A percentile compares a stretch with the other conserved stretches of the same genome.
Conservation (phyloP, 37 sponge, comb jelly and placozoan genomes). For the Chondrilla cf. caribensis region DNA sequence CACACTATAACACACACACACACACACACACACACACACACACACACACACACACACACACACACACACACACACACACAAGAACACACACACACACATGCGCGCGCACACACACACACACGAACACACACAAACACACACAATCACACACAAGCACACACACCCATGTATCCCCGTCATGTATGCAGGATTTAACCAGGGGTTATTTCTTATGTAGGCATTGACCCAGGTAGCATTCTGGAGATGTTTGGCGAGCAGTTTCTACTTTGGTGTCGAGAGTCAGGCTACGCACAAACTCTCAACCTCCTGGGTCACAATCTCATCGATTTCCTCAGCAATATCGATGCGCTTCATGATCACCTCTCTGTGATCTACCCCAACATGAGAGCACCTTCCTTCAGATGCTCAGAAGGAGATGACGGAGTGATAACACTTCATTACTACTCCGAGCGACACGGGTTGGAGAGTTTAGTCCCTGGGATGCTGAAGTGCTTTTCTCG, state of each 20-base stretch:
- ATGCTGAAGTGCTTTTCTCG: conserved; percentile 81
- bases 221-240: conserved; percentile 59
- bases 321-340: conserved; percentile 79
- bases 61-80: too few species aligned
- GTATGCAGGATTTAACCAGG: too few species aligned
- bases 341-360: conserved; percentile 92
- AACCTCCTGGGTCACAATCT: conserved; percentile 70
- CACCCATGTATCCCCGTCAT: too few species aligned
- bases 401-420: conserved; percentile 61
- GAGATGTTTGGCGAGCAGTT: conserved; percentile 94
- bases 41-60: too few species aligned
- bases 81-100: too few species aligned
- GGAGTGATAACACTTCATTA: conserved; percentile 70
- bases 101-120: too few species aligned
- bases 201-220: too few species aligned
- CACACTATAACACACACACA: too few species aligned
- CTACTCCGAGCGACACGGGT: conserved; percentile 62
- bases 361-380: conserved; percentile 83
- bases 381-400: conserved; percentile 88
- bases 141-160: too few species aligned
- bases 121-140: too few species aligned
- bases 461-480: conserved; percentile 80
- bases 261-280: conserved; percentile 83
- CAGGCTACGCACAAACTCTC: conserved; percentile 77
- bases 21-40: too few species aligned